Evolutionary conservation across 2,888 invertebrate genomes (phyloP), one percentile per base, ranked within the genome.

Genomic region (Apoda limacodes): DNA sequence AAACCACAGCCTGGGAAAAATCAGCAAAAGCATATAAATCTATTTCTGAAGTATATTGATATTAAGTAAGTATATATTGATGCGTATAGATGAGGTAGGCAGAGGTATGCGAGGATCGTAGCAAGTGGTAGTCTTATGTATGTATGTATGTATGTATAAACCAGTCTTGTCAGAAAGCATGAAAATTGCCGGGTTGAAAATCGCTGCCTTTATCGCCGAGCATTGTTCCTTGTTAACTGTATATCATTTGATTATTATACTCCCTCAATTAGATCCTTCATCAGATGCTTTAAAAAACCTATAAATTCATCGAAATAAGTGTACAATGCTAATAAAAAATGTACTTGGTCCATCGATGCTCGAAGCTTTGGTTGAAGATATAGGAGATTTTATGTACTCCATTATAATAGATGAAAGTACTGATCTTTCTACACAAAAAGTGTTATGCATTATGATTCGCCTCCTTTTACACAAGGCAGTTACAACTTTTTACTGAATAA

Each of bases 241-340:
- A 33, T 32, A 43, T 37, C 43, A 43, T 40, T 32, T 41, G 22
- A 36, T 38, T 22, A 13, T 13, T 17, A 25, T 43, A 25, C 32
- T 43, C 1, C 41, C 39, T 20, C 34, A 34, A 17, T 30, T 43
- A 14, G 42, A 45, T 34, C 29, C 34, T 23, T 40, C 39, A 22
- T 40, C 43, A 27, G 36, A 37, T 24, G 34, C 43, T 12, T 21
- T 55, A 4, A 40, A 42, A 10, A 43, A 43, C n/a, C 11, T 46
- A 14, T 37, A 35, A 40, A 4, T 42, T 15, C 43, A 41, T 35
- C 37, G 46, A 4, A 42, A 43, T 42, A 28, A 55, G 46, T 52
- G 55, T 31, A 38, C 47, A 1, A 46, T 48, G 43, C 11, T 55
- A 12, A 50, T 57, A 25, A 46, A 54, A 42, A 59, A 56, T 41